Conservation (phyloP, 1,140 invertebrate genomes). For the Philopotamus ludificatus region DNA sequence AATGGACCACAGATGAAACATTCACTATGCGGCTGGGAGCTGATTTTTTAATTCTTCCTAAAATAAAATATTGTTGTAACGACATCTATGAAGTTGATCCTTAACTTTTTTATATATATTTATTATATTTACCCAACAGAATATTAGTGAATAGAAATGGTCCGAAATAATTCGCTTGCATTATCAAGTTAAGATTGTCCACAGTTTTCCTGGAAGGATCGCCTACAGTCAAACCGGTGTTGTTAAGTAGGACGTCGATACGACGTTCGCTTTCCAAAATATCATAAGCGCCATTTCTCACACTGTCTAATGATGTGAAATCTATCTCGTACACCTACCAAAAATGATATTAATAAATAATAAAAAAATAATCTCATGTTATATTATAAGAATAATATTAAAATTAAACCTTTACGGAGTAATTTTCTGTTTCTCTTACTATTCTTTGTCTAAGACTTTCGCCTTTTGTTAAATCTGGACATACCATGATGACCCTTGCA, state of each 20-base stretch:
- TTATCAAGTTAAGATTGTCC: slow-evolving; percentile 61
- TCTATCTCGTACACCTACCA: slow-evolving; percentile 55
- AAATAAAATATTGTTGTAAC: not conserved
- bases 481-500: slow-evolving; percentile 71
- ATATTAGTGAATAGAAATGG: slow-evolving; percentile 67
- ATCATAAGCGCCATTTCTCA: slow-evolving; percentile 54
- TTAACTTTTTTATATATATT: not conserved
- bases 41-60: slow-evolving; percentile 53
- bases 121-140: slow-evolving; percentile 53
- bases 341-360: slow-evolving; percentile 56
- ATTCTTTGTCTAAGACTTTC: slow-evolving; percentile 56
- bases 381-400: not conserved
- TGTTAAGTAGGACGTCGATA: slow-evolving; percentile 69
- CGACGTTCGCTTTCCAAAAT: slow-evolving; percentile 52
- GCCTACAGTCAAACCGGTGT: slow-evolving; percentile 58
- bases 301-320: slow-evolving; percentile 54
- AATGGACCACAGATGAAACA: slow-evolving; percentile 64
- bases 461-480: slow-evolving; percentile 61
- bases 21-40: slow-evolving; percentile 63
- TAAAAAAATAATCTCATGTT: not conserved
- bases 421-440: slow-evolving; percentile 41
- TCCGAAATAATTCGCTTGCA: slow-evolving; percentile 69
- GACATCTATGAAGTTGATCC: not conserved
- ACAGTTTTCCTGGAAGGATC: slow-evolving; percentile 56
- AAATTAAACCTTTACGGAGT: not conserved